phyloP scores from a whole-genome alignment of 1,140 invertebrate genomes.

The Sweltsa coloradensis region DNA sequence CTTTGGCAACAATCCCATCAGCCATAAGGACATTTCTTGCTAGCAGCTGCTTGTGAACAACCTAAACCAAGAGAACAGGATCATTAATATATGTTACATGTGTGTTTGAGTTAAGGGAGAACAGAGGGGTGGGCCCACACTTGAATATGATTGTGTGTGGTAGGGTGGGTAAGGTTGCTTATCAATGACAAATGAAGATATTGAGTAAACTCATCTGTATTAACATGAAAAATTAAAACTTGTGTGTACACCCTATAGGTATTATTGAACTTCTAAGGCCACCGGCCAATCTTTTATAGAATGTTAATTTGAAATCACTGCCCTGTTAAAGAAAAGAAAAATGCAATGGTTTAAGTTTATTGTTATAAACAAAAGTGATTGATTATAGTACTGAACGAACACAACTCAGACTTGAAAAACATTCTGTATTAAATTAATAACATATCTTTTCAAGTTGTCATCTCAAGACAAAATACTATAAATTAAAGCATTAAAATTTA shows the following conservation, averaged over 20 bases:
- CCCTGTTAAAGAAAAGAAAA: too few species aligned
- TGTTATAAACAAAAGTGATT: not conserved
- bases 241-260: too few species aligned
- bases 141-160: not conserved
- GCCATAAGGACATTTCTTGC: slow-evolving; percentile 53
- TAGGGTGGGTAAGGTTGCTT: not conserved
- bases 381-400: not conserved
- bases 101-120: not conserved
- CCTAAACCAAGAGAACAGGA: slow-evolving; percentile 33
- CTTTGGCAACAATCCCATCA: slow-evolving; percentile 47
- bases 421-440: not conserved
- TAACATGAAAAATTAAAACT: not conserved
- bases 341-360: too few species aligned
- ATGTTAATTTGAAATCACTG: too few species aligned
- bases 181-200: not conserved
- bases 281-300: too few species aligned
- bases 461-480: not conserved
- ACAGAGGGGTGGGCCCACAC: not conserved
- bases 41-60: slow-evolving; percentile 57
- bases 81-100: not conserved
- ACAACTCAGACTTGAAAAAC: not conserved
- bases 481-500: slow-evolving; percentile 1
- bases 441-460: not conserved
- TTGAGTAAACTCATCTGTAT: not conserved
- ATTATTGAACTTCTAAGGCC: too few species aligned